A percentile compares a stretch with the other conserved stretches of the same genome.
phyloP scores from a whole-genome alignment of 2,113 vertebrate species.

The Brachirus orientalis region DNA sequence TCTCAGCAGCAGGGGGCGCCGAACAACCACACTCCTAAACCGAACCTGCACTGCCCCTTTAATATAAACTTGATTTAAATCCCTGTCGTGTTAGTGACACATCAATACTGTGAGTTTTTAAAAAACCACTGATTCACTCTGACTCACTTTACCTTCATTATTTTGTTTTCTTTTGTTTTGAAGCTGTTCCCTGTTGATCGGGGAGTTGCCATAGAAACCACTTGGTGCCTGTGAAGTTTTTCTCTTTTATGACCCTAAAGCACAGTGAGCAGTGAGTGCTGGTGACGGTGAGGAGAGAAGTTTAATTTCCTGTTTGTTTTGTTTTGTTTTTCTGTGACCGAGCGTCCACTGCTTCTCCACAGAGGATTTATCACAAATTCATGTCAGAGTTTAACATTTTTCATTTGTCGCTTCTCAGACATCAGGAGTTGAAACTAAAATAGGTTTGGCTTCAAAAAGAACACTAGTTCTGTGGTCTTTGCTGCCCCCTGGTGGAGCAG shows the following conservation, averaged over 20 bases:
- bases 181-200: constrained; percentile 45
- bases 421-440: too few relatives aligned
- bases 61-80: too few relatives aligned
- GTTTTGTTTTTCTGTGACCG: not conserved
- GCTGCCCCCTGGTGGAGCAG: constrained; percentile 69
- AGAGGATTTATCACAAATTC: too few relatives aligned
- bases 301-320: not conserved
- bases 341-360: too few relatives aligned
- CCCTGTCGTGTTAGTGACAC: too few relatives aligned
- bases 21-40: too few relatives aligned
- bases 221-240: constrained; percentile 45
- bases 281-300: constrained; percentile 58
- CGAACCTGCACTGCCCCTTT: too few relatives aligned
- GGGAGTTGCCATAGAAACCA: constrained; percentile 21
- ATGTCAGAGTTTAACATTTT: too few relatives aligned
- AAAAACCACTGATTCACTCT: constrained; percentile 12
- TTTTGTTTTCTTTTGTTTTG: not conserved
- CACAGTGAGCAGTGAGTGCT: constrained; percentile 30
- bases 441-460: too few relatives aligned
- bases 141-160: too few relatives aligned
- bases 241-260: constrained; percentile 66
- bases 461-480: not conserved
- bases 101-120: not conserved
- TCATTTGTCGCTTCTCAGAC: too few relatives aligned
- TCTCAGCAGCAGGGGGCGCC: too few relatives aligned